Conservation (phyloP, 2,888 invertebrate genomes). For the Sympetrum striolatum region DNA sequence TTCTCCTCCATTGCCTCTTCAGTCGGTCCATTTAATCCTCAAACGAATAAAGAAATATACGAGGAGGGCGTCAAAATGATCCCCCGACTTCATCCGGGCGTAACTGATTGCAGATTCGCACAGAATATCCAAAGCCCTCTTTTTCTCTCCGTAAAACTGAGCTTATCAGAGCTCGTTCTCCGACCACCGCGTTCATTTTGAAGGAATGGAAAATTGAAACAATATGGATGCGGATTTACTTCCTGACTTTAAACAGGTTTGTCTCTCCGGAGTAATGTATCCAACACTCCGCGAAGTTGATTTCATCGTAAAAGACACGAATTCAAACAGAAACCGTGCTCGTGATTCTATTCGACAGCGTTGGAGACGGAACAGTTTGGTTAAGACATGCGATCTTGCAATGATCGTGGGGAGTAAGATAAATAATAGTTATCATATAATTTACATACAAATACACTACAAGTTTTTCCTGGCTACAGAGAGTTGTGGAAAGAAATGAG, state of each 20-base stretch:
- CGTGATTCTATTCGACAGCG: not conserved
- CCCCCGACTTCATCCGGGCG: not conserved
- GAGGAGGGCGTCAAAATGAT: not conserved
- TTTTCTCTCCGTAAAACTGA: not conserved
- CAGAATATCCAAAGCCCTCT: not conserved
- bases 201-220: not conserved
- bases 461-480: too few species aligned
- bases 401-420: too few species aligned
- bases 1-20: not conserved
- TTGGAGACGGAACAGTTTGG: not conserved
- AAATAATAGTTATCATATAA: too few species aligned
- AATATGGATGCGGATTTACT: not conserved
- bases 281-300: not conserved
- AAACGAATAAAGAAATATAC: not conserved
- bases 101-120: conserved; percentile 29
- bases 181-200: not conserved
- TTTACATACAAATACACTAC: too few species aligned
- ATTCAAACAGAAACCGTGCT: not conserved
- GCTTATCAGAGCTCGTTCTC: not conserved
- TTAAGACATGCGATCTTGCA: not conserved
- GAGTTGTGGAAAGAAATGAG: too few species aligned
- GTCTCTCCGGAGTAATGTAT: not conserved
- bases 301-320: not conserved
- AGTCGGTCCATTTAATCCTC: not conserved
- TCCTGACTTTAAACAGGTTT: not conserved